Percentiles rank a stretch among this genome's conserved stretches.
Conservation (phyloP, 2,888 invertebrate species). For the Eristalinus aeneus region DNA sequence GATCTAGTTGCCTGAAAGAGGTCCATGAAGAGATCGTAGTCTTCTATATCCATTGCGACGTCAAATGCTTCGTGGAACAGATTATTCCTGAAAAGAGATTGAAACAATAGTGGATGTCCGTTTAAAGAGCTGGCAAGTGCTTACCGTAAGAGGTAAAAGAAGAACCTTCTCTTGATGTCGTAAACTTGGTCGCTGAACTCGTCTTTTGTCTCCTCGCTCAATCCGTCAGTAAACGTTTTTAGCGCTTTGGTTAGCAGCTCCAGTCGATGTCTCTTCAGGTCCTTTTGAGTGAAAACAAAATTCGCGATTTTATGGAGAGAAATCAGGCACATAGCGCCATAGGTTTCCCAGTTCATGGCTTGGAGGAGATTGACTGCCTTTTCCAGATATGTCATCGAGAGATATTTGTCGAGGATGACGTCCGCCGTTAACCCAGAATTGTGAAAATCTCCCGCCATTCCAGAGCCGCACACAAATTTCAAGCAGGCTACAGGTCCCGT, state of each 20-base stretch:
- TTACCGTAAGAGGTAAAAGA: conserved; percentile 91
- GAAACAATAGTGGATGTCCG: neutral
- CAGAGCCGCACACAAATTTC: conserved; percentile 82
- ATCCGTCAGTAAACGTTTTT: conserved; percentile 88
- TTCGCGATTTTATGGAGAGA: conserved; percentile 88
- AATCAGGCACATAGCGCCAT: conserved; percentile 88
- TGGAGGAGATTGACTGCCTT: conserved; percentile 86
- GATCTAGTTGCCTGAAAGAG: conserved; percentile 87
- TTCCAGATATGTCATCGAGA: conserved; percentile 84
- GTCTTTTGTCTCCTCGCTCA: conserved; percentile 86
- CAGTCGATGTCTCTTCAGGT: conserved; percentile 75
- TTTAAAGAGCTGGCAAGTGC: neutral
- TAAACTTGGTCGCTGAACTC: conserved; percentile 90
- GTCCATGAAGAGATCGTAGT: conserved; percentile 94
- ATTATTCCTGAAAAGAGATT: conserved; percentile 82
- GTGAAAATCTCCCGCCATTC: conserved; percentile 80
- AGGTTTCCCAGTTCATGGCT: conserved; percentile 89
- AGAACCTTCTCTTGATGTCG: conserved; percentile 92
- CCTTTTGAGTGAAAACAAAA: conserved; percentile 81
- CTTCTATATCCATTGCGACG: conserved; percentile 91
- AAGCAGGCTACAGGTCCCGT: conserved; percentile 84
- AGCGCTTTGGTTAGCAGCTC: conserved; percentile 88
- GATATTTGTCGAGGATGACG: conserved; percentile 84
- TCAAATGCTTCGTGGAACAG: conserved; percentile 91
- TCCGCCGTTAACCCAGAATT: conserved; percentile 83